Base-by-base conservation (phyloP, 2,888 invertebrate genomes). In the Biston betularia region DNA sequence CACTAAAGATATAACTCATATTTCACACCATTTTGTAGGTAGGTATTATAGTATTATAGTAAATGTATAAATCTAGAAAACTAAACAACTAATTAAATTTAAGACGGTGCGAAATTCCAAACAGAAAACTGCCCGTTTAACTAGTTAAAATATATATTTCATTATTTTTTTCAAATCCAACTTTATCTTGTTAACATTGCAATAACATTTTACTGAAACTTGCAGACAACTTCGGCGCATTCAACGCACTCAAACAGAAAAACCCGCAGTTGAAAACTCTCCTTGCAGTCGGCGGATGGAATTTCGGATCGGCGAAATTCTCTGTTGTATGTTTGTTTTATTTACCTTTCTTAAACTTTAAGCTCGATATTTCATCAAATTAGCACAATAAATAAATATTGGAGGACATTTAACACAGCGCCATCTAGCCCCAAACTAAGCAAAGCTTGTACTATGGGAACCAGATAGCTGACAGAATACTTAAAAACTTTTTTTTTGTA, bases 261-360 rank as follows among this genome's bases (percentile, higher is more conserved):
- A 95, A 94, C 78, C 88, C 94, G 0, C 83, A 85, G 1, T 78
- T 94, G 24, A 96, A 95, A 84, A 94, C 94, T 0, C 73, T 96
- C 68, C 71, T 96, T n/a, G 95, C 95, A 2, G 94, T 96, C n/a
- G 96, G 96, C 8, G 96, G 96, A 12, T 96, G 95, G 95, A 95
- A 94, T 77, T 96, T 96, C 83, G 95, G 95, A 7, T 95, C 95
- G 0, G 79, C 78, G 0, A 95, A 93, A 70, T 96, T 94, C 79
- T 96, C 96, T 0, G 71, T 79, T 59, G 95, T 95, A 81, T 84
- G 90, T 86, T 48, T 55, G 14, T 35, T 42, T 61, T 60, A 33
- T 11, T 58, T 24, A 15, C 12, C 24, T 58, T 58, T 58, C 38
- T 49, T 7, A 56, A 24, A 24, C 24, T 24, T 24, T 24, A 24